Base-by-base conservation (phyloP, 2,797 vertebrate genomes). In the Odontamblyopus rebecca region DNA sequence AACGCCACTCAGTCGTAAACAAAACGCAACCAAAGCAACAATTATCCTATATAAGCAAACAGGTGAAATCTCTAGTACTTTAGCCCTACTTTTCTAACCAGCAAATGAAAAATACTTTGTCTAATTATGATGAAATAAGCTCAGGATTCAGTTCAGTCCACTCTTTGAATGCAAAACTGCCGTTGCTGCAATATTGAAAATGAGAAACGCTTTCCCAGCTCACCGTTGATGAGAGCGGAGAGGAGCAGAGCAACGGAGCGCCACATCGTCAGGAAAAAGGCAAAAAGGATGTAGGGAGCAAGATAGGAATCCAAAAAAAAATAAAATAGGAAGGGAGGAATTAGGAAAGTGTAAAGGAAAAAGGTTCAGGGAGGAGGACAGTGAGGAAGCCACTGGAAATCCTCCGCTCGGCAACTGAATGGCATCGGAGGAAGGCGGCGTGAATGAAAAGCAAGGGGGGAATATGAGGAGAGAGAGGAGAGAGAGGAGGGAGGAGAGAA, bases 151-250 rank as follows among this genome's bases (percentile, higher is more conserved):
- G 27, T 57, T 19, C 72, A n/a, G 54, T 26, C 59, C 60, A 29
- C 70, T 76, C 68, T 74, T 79, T 70, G 29, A 69, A 26, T 71
- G 32, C 29, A 64, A 62, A 84, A 63, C 68, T 80, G 70, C 68
- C 0, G 48, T 69, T 65, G 81, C 83, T 78, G 77, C 80, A 80
- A 76, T 79, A 69, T 26, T 59, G 53, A 59, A 44, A 59, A 59
- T 44, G 61, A 83, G 26, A 60, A 29, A 71, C 71, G 82, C 30
- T 68, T 23, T 68, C 59, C 51, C 27, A 72, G 62, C 93, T 91
- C 91, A 95, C 94, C 94, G 69, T 93, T 93, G 77, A 95, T 89
- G 88, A 94, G 78, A 87, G 93, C 91, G 27, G 88, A 91, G 71
- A 94, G 87, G 75, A 94, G 89, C 79, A 94, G 88, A 89, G 86